phyloP scores from a whole-genome alignment of 92 coral and sea anemone genomes.

The Epizoanthus illoricatus region DNA sequence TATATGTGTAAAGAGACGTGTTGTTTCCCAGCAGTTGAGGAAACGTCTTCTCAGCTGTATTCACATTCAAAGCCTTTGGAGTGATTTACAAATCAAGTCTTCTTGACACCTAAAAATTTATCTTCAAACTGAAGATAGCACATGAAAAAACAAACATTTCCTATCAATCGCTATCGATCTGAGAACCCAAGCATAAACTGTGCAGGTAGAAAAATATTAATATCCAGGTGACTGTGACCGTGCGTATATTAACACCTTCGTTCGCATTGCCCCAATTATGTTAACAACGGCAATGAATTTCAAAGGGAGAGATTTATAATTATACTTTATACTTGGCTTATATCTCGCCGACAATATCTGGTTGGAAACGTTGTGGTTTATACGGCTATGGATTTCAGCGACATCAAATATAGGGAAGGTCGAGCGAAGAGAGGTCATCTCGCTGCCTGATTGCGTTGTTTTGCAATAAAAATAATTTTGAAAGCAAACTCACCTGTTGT shows the following conservation, averaged over 20 bases:
- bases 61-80: constrained; percentile 28
- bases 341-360: constrained; percentile 13
- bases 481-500: constrained; percentile 71
- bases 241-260: constrained; percentile 78
- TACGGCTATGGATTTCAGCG: constrained; percentile 11
- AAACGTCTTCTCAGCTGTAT: constrained; percentile 21
- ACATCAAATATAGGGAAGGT: constrained; percentile 7
- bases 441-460: neutral
- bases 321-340: constrained; percentile 21
- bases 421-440: constrained; percentile 20
- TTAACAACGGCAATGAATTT: constrained; percentile 56
- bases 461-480: constrained; percentile 15
- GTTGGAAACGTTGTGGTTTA: constrained; percentile 27
- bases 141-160: constrained; percentile 31
- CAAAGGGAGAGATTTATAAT: constrained; percentile 21
- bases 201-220: constrained; percentile 10
- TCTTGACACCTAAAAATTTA: constrained; percentile 21
- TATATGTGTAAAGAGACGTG: neutral
- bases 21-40: neutral
- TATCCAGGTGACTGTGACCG: constrained; percentile 13
- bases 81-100: constrained; percentile 41
- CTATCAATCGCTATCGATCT: constrained; percentile 23
- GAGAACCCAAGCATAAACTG: constrained; percentile 8
- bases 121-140: constrained; percentile 40
- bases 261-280: constrained; percentile 76